These are phyloP conservation scores for Mizuhopecten yessoensis DNA, from an alignment of 1,140 invertebrate genomes.

Conservation along the genomic window DNA sequence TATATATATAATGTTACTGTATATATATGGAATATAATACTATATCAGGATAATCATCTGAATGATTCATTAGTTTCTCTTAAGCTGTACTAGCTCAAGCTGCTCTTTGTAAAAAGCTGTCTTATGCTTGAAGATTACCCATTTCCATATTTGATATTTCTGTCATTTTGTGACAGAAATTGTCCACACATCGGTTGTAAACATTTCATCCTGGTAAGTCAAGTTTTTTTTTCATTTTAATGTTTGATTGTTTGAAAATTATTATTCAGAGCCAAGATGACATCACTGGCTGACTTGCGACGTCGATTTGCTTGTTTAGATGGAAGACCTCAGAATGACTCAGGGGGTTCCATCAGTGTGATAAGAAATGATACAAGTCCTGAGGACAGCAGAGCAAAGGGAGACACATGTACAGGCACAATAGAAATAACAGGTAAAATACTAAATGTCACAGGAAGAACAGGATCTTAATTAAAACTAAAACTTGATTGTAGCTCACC, in stretches of 20 bases:
- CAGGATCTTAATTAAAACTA: too few species aligned
- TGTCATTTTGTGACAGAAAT: background rate
- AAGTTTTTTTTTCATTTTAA: too few species aligned
- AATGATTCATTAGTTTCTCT: too few species aligned
- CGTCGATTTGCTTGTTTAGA: background rate
- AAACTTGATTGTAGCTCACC: too few species aligned
- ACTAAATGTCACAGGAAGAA: background rate
- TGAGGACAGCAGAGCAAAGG: background rate
- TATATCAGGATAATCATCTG: too few species aligned
- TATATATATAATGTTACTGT: too few species aligned
- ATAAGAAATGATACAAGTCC: background rate
- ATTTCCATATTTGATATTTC: too few species aligned
- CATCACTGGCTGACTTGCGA: slow-evolving; percentile 2
- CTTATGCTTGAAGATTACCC: too few species aligned
- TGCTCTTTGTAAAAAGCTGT: too few species aligned
- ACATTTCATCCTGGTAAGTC: too few species aligned
- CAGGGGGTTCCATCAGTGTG: background rate
- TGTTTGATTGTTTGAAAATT: background rate
- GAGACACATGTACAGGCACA: slow-evolving; percentile 54
- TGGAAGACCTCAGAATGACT: background rate
- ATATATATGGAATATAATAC: too few species aligned
- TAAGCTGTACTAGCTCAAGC: too few species aligned
- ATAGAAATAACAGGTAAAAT: slow-evolving; percentile 58
- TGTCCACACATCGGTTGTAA: background rate
- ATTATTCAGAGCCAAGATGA: background rate